Conservation (phyloP, 2,888 invertebrate genomes). For the Bembecia ichneumoniformis region DNA sequence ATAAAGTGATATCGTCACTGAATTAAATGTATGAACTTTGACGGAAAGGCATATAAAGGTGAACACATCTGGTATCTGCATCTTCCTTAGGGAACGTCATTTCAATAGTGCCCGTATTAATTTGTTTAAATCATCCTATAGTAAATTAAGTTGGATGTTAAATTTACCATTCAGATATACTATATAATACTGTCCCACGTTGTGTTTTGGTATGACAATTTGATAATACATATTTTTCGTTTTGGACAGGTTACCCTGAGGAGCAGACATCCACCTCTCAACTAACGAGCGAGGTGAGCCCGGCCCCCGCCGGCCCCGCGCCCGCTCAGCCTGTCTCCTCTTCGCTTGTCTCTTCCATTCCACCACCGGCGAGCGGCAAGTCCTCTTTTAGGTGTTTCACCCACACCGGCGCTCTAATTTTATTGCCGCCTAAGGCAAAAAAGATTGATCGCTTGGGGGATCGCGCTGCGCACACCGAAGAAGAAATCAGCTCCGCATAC, state of each 20-base stretch:
- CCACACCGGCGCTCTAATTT: conserved; percentile 86
- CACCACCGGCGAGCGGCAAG: conserved; percentile 75
- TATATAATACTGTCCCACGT: no score
- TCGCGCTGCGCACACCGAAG: conserved; percentile 78
- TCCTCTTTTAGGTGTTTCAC: conserved; percentile 88
- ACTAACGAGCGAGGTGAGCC: conserved; percentile 79
- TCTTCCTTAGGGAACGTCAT: no score
- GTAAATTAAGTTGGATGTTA: no score
- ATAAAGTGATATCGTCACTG: no score
- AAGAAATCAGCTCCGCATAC: no score
- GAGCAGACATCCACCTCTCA: conserved; percentile 83
- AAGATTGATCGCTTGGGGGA: conserved; percentile 88
- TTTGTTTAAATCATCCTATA: no score
- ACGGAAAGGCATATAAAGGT: no score
- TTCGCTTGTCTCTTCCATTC: conserved; percentile 59
- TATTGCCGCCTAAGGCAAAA: conserved; percentile 90
- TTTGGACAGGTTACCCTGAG: conserved; percentile 80
- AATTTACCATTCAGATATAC: no score
- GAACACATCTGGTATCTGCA: no score
- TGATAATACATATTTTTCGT: conserved; percentile 4
- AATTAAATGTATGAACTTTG: no score
- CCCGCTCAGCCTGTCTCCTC: conserved; percentile 56
- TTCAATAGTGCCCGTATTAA: no score
- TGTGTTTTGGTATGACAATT: background rate
- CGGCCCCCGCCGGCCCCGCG: conserved; percentile 67